Base-by-base conservation (phyloP, 37 sponge, comb jelly and placozoan species). In the Amphimedon queenslandica region DNA sequence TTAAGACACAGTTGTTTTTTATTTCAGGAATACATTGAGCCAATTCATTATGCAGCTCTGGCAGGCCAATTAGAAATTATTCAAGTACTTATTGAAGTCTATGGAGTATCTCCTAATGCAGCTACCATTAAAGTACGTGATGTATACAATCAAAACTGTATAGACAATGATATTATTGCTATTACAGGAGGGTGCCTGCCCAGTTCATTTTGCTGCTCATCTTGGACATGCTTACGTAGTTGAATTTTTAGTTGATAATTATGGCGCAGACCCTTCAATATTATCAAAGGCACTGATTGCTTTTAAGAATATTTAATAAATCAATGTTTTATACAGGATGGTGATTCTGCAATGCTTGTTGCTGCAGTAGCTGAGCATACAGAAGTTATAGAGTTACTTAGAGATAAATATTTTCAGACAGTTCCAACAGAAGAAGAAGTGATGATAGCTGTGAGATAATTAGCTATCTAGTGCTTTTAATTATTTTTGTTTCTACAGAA, bases 211-310 rank as follows among this genome's bases (percentile, higher is more conserved):
- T 58, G 75, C 64, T 4, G 75, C 75, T 3, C 1, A 10, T 2
- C n/a, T 35, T 31, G 75, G 75, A 3, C 64, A 60, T 23, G 38
- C 42, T 3, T 28, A 60, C 1, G 64, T 36, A 2, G 6, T 74
- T 27, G 64, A 74, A 35, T 34, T 74, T 2, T 37, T 74, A 36
- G 64, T 74, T 30, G 75, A 74, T 61, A 34, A 63, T 1, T 60
- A 74, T 35, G 27, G 64, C 24, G 40, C 60, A 11, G 63, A 31
- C 11, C 75, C 64, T 4, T 23, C 23, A 40, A n/a, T 27, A 60
- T 6, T 25, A 25, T n/a, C 61, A 47, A 13, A 47, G 53, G 53
- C 13, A 47, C 13, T 47, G 13, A 47, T 8, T 47, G 53, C 53
- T 47, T 47, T 8, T 47, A 47, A 13, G 53, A 47, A 8, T 47